Evolutionary conservation across 2,797 vertebrate genomes (phyloP).

Genomic region (Sebastes nivosus): DNA sequence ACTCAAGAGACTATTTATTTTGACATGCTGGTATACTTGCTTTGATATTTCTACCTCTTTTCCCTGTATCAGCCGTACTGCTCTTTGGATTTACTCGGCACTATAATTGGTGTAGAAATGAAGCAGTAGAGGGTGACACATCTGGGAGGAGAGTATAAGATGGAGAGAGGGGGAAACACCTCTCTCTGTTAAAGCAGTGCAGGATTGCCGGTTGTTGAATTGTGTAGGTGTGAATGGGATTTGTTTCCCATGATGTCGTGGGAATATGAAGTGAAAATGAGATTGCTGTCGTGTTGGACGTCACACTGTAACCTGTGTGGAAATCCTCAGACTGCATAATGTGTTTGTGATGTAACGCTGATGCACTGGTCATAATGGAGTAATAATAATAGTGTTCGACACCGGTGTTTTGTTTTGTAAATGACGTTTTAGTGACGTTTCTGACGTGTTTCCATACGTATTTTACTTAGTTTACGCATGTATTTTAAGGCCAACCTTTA

Average conservation of each 20-base stretch:
- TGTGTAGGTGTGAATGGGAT: constrained; percentile 50
- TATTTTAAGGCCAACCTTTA: too few species aligned
- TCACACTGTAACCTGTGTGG: not conserved
- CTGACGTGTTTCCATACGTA: too few species aligned
- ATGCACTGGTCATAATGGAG: not conserved
- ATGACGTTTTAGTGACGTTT: too few species aligned
- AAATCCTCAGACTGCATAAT: not conserved
- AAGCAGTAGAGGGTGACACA: constrained; percentile 28
- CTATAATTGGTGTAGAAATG: constrained; percentile 30
- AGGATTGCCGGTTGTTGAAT: constrained; percentile 8
- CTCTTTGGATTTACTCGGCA: constrained; percentile 6
- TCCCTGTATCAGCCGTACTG: not conserved
- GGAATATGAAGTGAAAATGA: constrained; percentile 39
- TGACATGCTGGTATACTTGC: not conserved
- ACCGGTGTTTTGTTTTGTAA: too few species aligned
- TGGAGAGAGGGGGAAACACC: constrained; percentile 27
- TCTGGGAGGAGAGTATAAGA: constrained; percentile 19
- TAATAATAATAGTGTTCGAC: too few species aligned
- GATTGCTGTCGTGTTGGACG: not conserved
- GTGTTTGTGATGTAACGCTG: not conserved
- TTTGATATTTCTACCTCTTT: not conserved
- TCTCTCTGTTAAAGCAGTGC: not conserved
- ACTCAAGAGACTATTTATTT: not conserved
- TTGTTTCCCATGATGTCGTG: constrained; percentile 14
- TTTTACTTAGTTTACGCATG: too few species aligned